Evolutionary conservation across 2,888 invertebrate genomes (phyloP), one percentile per base, ranked within the genome.

Genomic region (Drosophila meridiana): DNA sequence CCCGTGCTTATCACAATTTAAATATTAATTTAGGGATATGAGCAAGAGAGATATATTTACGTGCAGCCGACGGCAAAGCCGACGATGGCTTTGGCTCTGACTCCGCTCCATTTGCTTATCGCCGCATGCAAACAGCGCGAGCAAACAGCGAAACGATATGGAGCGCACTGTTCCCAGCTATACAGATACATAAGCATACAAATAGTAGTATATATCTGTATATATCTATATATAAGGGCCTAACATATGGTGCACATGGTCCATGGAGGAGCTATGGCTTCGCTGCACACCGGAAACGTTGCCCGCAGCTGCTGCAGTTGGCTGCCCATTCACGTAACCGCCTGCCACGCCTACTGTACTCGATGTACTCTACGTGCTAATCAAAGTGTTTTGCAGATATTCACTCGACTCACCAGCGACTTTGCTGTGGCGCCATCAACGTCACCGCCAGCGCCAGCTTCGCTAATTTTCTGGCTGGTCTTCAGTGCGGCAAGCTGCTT

Each of bases 401-500:
- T 48, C 50, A 28, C 13, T 65, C 43, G 48, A 90, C 92, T 92
- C 84, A 92, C 92, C 92, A 55, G 62, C 42, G 89, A 90, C 71
- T 91, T 91, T 45, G 85, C 9, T 34, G 38, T 45, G 55, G 56
- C 56, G 59, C 14, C 43, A 48, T 67, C 58, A 36, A 13, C 45
- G 8, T 45, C 47, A 43, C 20, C 20, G 20, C 47, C 63, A 8
- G 50, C 66, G 45, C 59, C 62, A 9, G 78, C 76, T 60, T 89
- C 87, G 69, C 80, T 87, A 48, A 82, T 81, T 81, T 93, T 90
- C 58, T 63, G 72, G 45, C 50, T 34, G 14, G 78, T 90, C 78
- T 92, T 92, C 40, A 93, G 78, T 55, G 92, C 92, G 53, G 89
- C 80, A 81, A 93, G 92, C 78, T 93, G 93, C 76, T 92, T 92